A percentile compares a stretch with the other conserved stretches of the same genome.
Conservation (phyloP, 2,888 invertebrate species). For the Sphaerophoria rueppellii region DNA sequence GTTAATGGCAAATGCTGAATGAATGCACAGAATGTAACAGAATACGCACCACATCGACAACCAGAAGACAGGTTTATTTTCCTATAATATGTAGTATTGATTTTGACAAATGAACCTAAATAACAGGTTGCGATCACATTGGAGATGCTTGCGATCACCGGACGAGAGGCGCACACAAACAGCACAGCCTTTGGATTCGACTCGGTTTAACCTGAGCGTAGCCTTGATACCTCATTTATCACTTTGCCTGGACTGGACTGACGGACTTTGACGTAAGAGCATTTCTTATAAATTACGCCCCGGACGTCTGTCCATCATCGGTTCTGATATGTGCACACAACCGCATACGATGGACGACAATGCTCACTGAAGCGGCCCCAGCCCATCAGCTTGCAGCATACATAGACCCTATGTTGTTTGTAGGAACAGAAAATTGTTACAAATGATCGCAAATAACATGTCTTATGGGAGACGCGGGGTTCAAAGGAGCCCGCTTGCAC, state of each 20-base stretch:
- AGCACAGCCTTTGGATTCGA: conserved; percentile 40
- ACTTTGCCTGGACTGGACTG: conserved; percentile 70
- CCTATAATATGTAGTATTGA: conserved; percentile 71
- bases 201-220: conserved; percentile 73
- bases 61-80: conserved; percentile 74
- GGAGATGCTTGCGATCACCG: conserved; percentile 56
- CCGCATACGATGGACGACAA: conserved; percentile 48
- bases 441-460: conserved; percentile 83
- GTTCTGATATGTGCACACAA: conserved; percentile 65
- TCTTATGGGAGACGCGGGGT: conserved; percentile 75
- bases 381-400: conserved; percentile 36
- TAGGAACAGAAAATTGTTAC: conserved; percentile 80
- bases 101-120: conserved; percentile 83
- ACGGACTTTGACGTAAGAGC: conserved; percentile 74
- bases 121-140: conserved; percentile 82
- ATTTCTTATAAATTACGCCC: conserved; percentile 75
- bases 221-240: conserved; percentile 82
- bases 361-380: conserved; percentile 40
- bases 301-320: conserved; percentile 75
- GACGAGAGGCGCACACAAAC: background rate
- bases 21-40: conserved; percentile 30
- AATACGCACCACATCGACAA: conserved; percentile 61
- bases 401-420: background rate
- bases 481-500: conserved; percentile 56
- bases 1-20: conserved; percentile 31